Base-by-base conservation (phyloP, 2,888 invertebrate genomes). In the Leucophenga maculata region DNA sequence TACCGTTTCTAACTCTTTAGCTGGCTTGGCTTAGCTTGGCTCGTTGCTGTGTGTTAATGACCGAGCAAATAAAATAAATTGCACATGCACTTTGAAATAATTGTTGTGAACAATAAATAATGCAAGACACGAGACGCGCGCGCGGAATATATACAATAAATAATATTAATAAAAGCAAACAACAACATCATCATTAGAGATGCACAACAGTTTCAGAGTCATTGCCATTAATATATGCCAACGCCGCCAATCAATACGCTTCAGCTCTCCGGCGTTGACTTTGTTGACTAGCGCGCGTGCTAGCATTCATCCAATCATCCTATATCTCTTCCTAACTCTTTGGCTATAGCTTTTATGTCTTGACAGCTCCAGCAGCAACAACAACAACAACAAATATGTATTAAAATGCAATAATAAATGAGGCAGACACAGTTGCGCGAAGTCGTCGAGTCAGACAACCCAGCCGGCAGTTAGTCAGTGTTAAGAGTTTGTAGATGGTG, bases 11-110 rank as follows among this genome's bases (percentile, higher is more conserved):
- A 39, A 39, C 39, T 39, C 39, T 39, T 39, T 39, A 9, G 9
- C 8, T 39, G 39, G 11, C 39, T 39, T 39, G 39, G 11, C 39
- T 39, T 26, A 4, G 26, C 26, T 26, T 26, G 26, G 39, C 11
- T 11, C 8, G 39, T 1, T 9, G 39, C 39, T 46, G 20, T 62
- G 46, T 83, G 82, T 83, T 82, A 82, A 83, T 83, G 82, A 82
- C 83, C 82, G 69, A 75, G 67, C 69, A 70, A 39, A 76, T 72
- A 72, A 74, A 75, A 74, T 70, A 73, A 69, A 72, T 54, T 64
- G 74, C 68, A 71, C 68, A 55, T 60, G 32, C 14, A 62, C 44
- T 60, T 50, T 16, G 18, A 50, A 50, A 50, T 18, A 50, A 50
- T 16, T 16, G 16, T 50, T 16, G 50, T 50, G 50, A n/a, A 50